Conservation (phyloP, 1,140 invertebrate species). For the Sycobia sp. region DNA sequence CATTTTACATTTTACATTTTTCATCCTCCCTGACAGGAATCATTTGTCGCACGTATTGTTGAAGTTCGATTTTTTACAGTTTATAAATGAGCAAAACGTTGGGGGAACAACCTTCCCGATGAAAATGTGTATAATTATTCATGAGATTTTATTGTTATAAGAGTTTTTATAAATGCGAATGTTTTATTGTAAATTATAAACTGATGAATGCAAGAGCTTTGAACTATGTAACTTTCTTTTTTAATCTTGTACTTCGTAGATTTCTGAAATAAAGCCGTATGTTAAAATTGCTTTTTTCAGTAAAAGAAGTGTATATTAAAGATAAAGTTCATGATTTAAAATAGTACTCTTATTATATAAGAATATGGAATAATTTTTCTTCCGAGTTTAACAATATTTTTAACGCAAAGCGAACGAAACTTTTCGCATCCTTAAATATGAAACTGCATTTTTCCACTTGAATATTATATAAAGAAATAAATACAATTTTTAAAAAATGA, state of each 20-base stretch:
- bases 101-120: background rate
- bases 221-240: slow-evolving; percentile 1
- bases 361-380: slow-evolving; percentile 1
- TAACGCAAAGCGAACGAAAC: background rate
- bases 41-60: slow-evolving; percentile 23
- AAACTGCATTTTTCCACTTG: background rate
- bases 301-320: slow-evolving; percentile 6
- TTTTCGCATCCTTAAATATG: no score
- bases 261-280: slow-evolving; percentile 1
- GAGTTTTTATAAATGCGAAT: slow-evolving; percentile 18
- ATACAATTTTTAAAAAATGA: background rate
- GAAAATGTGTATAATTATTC: slow-evolving; percentile 1
- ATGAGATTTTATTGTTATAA: slow-evolving; percentile 28
- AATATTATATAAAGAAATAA: background rate
- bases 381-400: slow-evolving; percentile 1
- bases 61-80: slow-evolving; percentile 17
- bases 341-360: background rate
- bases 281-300: background rate
- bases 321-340: slow-evolving; percentile 5
- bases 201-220: background rate
- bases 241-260: slow-evolving; percentile 2
- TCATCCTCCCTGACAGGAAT: no score
- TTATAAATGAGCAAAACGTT: background rate
- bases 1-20: no score
- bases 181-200: slow-evolving; percentile 23